Percentiles rank a stretch among this genome's conserved stretches.
Conservation (phyloP, 1,140 invertebrate species). For the Panagrolaimus sp. region DNA sequence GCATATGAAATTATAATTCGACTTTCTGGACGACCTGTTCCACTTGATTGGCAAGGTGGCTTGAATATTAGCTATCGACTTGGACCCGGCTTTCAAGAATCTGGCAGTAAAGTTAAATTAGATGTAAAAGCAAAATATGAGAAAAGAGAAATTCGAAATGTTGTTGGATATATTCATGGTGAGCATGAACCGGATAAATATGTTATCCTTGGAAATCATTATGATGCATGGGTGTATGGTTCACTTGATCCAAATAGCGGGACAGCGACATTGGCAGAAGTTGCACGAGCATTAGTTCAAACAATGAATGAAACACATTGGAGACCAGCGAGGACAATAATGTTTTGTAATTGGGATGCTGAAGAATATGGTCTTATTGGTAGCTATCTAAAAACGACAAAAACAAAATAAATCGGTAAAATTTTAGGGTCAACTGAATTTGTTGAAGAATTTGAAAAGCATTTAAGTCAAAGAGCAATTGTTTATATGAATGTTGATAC, state of each 20-base stretch:
- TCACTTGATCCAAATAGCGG: constrained; percentile 57
- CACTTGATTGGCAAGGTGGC: constrained; percentile 50
- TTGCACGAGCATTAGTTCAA: constrained; percentile 61
- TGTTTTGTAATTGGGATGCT: constrained; percentile 63
- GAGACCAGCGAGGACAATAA: constrained; percentile 60
- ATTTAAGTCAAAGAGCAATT: constrained; percentile 44
- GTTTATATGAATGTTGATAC: constrained; percentile 54
- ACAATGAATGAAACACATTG: constrained; percentile 55
- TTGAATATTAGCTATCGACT: constrained; percentile 55
- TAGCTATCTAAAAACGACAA: too few relatives aligned
- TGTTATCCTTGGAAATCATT: constrained; percentile 65
- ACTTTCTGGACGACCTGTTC: constrained; percentile 36
- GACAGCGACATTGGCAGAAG: constrained; percentile 63
- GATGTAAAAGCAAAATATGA: constrained; percentile 44
- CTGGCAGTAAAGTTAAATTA: constrained; percentile 21
- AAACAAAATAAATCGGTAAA: background rate
- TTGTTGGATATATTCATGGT: constrained; percentile 56
- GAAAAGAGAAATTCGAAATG: constrained; percentile 45
- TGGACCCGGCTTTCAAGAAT: constrained; percentile 36
- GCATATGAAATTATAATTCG: constrained; percentile 43
- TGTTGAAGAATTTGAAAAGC: constrained; percentile 44
- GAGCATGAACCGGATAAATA: constrained; percentile 61
- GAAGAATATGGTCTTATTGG: constrained; percentile 59
- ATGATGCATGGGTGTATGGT: constrained; percentile 64
- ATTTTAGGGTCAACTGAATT: constrained; percentile 3